Evolutionary conservation across 1,140 invertebrate species (phyloP), one percentile per base, ranked within the genome.

Genomic region (Calephelis nemesis): DNA sequence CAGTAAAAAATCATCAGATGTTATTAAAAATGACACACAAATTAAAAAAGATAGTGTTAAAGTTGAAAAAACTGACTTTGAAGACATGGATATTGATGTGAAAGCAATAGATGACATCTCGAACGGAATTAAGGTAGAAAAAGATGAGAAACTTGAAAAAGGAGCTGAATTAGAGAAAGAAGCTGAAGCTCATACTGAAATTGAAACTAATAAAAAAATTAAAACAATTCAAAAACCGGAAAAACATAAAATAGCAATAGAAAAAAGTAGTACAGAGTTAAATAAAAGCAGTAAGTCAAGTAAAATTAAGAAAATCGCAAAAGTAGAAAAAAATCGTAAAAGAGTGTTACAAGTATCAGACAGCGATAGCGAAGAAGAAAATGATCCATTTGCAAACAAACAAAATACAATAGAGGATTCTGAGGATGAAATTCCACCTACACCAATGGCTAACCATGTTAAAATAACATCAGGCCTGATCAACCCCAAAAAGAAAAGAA

Each of bases 391-490:
- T 77, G 72, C 65, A 13, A 74, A 81, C 66, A 77, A 79, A 63
- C 63, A 69, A 54, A 62, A 72, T 62, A 68, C 62, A 19, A 67
- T 77, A 63, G 62, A 74, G 65, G 83, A 84, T 19, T 90, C 87
- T 42, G 90, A 92, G 60, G 88, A 92, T 81, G 90, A 92, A 72
- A 92, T 92, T 63, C 90, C 90, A n/a, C 82, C 84, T 19, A 92
- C 90, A 65, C 90, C 90, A 47, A 72, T 74, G 40, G 66, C 71
- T 15, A 82, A 82, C 68, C 85, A 75, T 54, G 71, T 91, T 19
- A 90, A 90, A 77, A 88, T 90, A 62, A 86, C 86, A 65, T 85
- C 86, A 65, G 86, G 85, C 7, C 80, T 90, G 50, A 65, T 87
- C 7, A 92, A 92, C 67, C 87, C 90, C 47, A 90, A 82, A 66